Percentiles rank a stretch among this genome's conserved stretches.
Conservation (phyloP, 2,888 invertebrate genomes). For the Agriopis marginaria region DNA sequence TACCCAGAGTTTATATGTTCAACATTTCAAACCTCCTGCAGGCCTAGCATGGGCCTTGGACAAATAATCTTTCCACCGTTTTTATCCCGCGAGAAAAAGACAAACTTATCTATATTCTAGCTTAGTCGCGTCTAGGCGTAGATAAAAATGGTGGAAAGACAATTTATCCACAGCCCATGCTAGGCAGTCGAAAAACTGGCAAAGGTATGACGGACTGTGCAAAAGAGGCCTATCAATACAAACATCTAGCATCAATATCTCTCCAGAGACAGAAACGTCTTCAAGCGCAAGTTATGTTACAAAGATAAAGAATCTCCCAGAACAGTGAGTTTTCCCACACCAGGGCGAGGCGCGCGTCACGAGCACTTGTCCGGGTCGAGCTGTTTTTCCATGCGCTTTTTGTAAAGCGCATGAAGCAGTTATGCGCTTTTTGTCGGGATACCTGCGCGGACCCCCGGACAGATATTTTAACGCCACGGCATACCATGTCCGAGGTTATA, state of each 20-base stretch:
- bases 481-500: constrained; percentile 9
- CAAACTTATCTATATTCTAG: too few relatives aligned
- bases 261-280: background rate
- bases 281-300: background rate
- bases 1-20: too few relatives aligned
- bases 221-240: too few relatives aligned
- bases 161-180: too few relatives aligned
- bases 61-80: too few relatives aligned
- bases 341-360: constrained; percentile 36
- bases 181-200: too few relatives aligned
- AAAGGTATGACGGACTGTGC: too few relatives aligned
- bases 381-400: constrained; percentile 24
- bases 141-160: too few relatives aligned
- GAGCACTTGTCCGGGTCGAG: constrained; percentile 20
- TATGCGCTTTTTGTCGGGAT: constrained; percentile 36
- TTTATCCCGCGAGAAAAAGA: too few relatives aligned
- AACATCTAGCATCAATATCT: background rate
- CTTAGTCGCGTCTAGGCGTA: too few relatives aligned
- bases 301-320: background rate
- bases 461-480: constrained; percentile 34
- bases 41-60: too few relatives aligned
- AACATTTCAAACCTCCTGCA: too few relatives aligned
- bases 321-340: constrained; percentile 42
- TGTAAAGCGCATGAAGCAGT: constrained; percentile 36
- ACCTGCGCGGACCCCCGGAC: constrained; percentile 45